phyloP scores from a whole-genome alignment of 2,113 vertebrate genomes.

The Perca flavescens region DNA sequence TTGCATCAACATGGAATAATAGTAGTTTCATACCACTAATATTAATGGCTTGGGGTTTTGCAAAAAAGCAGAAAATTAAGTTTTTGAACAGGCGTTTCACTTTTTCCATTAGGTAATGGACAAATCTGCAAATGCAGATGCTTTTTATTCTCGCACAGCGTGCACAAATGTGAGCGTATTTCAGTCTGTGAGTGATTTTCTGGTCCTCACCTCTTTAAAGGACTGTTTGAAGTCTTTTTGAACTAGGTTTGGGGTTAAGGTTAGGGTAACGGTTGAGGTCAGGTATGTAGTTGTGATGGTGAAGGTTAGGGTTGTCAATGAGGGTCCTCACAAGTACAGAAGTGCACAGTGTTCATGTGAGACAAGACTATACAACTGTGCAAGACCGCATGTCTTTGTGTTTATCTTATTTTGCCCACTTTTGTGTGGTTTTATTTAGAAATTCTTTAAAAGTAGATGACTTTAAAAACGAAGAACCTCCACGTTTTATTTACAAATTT shows the following conservation, averaged over 20 bases:
- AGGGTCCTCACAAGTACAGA: conserved; percentile 11
- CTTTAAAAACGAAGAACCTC: neutral
- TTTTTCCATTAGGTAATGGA: conserved; percentile 57
- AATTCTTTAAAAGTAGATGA: neutral
- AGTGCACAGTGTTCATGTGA: neutral
- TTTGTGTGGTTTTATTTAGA: neutral
- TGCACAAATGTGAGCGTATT: neutral
- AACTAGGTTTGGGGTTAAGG: neutral
- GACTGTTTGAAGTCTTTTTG: neutral
- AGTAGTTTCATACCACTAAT: conserved; percentile 26
- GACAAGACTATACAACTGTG: neutral
- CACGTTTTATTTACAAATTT: neutral
- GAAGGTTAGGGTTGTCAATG: neutral
- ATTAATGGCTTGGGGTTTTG: conserved; percentile 22
- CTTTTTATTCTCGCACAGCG: neutral
- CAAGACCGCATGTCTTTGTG: neutral
- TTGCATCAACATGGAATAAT: conserved; percentile 16
- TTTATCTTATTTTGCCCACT: neutral
- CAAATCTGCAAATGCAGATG: conserved; percentile 10
- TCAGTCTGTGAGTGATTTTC: neutral
- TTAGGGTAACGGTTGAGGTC: neutral
- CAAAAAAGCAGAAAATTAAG: conserved; percentile 28
- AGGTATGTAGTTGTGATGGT: neutral
- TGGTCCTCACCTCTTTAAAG: neutral
- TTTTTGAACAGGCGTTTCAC: conserved; percentile 12